Conservation (phyloP, 2,113 vertebrate genomes). For the Psephotus haematonotus region DNA sequence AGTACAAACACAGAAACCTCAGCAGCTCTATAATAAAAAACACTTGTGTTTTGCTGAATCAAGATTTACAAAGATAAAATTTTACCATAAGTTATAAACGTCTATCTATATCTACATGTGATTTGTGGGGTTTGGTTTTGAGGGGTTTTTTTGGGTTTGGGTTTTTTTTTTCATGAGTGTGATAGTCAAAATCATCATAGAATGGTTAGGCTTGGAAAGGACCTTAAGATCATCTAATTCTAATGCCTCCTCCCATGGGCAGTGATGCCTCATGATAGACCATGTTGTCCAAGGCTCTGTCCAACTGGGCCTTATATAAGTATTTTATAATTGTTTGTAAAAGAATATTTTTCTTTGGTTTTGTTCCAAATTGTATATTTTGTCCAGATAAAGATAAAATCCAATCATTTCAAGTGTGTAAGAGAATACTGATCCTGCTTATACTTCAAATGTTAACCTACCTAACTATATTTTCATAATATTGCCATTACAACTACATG, state of each 20-base stretch:
- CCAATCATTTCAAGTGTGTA: background rate
- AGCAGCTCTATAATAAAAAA: background rate
- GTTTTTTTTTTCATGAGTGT: background rate
- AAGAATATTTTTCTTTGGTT: background rate
- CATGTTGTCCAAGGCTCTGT: background rate
- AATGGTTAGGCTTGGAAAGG: background rate
- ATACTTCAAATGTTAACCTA: background rate
- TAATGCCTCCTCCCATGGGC: background rate
- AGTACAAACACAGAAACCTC: background rate
- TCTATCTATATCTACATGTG: background rate
- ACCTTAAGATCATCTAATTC: background rate
- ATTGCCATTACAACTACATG: background rate
- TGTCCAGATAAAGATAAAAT: background rate
- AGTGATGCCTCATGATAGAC: background rate
- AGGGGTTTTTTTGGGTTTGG: no score
- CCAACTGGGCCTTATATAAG: background rate
- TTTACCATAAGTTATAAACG: background rate
- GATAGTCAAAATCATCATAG: background rate
- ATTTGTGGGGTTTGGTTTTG: background rate
- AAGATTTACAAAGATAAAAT: background rate
- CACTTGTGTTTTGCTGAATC: background rate
- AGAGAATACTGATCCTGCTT: background rate
- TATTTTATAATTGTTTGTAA: background rate
- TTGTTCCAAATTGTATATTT: background rate
- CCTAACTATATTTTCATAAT: background rate